Evolutionary conservation across 2,888 invertebrate genomes (phyloP).

Genomic region (Lasioglossum villosulum): DNA sequence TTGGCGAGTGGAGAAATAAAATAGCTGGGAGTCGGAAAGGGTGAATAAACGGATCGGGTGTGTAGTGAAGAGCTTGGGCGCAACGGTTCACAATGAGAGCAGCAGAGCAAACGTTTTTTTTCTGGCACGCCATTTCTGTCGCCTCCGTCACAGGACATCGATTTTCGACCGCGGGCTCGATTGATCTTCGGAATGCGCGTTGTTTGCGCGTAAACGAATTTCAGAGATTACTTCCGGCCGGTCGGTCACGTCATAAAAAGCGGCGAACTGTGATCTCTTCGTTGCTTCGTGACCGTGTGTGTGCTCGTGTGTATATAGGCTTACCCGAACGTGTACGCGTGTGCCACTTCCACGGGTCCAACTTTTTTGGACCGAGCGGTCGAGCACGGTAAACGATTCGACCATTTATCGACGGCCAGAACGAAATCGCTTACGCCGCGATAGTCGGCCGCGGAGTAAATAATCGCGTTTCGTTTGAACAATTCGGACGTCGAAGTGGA

Average conservation of each 20-base stretch:
- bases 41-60: background rate
- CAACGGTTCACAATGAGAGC: background rate
- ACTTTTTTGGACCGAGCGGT: slow-evolving; percentile 29
- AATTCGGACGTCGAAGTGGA: slow-evolving; percentile 8
- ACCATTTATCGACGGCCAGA: slow-evolving; percentile 39
- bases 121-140: background rate
- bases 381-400: slow-evolving; percentile 50
- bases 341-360: background rate
- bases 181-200: slow-evolving; percentile 34
- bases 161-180: slow-evolving; percentile 25
- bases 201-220: slow-evolving; percentile 57
- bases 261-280: slow-evolving; percentile 53
- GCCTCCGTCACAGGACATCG: background rate
- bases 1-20: background rate
- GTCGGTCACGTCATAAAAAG: slow-evolving; percentile 44
- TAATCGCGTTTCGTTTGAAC: slow-evolving; percentile 41
- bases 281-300: background rate
- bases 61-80: background rate
- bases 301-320: background rate
- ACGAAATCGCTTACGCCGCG: slow-evolving; percentile 51
- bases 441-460: slow-evolving; percentile 37
- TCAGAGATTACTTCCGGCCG: slow-evolving; percentile 54
- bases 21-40: background rate
- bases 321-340: background rate
- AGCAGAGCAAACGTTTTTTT: background rate